Base-by-base conservation (phyloP, 2,888 invertebrate species). In the Lasioglossum oenotherae region DNA sequence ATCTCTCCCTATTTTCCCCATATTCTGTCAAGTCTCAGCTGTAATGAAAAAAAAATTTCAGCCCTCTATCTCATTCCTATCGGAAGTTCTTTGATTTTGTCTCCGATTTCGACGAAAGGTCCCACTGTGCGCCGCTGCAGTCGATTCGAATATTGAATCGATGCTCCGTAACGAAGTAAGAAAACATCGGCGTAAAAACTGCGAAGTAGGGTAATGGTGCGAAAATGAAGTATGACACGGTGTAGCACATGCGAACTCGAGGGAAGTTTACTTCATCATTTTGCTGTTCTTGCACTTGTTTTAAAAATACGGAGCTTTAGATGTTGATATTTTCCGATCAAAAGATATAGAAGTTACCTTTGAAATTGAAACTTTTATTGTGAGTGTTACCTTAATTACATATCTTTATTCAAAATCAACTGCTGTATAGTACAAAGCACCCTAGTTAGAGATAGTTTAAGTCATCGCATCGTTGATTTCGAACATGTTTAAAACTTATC, bases 101-200 rank as follows among this genome's bases (percentile, higher is more conserved):
- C n/a, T n/a, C n/a, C n/a, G n/a, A n/a, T n/a, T n/a, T n/a, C n/a
- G n/a, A n/a, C n/a, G n/a, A n/a, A n/a, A n/a, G n/a, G n/a, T n/a
- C n/a, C n/a, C n/a, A n/a, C n/a, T n/a, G 10, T 49, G 73, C 77
- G 69, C 60, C 64, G 71, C 49, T 76, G 85, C 77, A 41, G 80
- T 73, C 46, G 64, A 80, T 67, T 82, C 77, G 74, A 74, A 53
- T 64, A 78, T 75, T 46, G n/a, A 35, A 46, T 64, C 49, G 64
- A 49, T 69, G 35, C 14, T 35, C 12, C 2, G 46, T 41, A 77
- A 67, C 46, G 38, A 23, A 69, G 12, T 35, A 69, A 19, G 35
- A 31, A 67, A 35, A 31, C 31, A 67, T 31, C 19, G 67, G 1
- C 31, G 31, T 31, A 16, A 67, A 67, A 67, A 67, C 35, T 3